phyloP scores from a whole-genome alignment of 2,888 invertebrate species.

The Brachyptera putata region DNA sequence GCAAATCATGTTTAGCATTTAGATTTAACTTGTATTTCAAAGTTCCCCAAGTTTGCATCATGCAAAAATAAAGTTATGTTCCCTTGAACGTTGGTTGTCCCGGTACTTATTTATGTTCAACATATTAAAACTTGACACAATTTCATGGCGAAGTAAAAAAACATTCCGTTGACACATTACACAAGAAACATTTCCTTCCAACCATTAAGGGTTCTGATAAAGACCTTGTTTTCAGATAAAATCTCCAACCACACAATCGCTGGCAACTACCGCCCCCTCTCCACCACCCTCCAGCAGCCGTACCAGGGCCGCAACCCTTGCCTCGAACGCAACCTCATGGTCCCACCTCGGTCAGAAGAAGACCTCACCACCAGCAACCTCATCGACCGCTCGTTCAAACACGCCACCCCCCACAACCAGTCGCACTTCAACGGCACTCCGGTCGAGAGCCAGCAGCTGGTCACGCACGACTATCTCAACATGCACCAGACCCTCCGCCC shows the following conservation, averaged over 20 bases:
- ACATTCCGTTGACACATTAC: no score
- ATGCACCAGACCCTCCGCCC: slow-evolving; percentile 47
- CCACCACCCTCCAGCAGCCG: slow-evolving; percentile 54
- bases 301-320: slow-evolving; percentile 84
- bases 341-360: slow-evolving; percentile 52
- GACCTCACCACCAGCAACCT: slow-evolving; percentile 49
- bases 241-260: slow-evolving; percentile 49
- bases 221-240: slow-evolving; percentile 45
- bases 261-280: slow-evolving; percentile 43
- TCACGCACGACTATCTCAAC: slow-evolving; percentile 50
- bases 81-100: no score
- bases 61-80: no score
- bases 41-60: no score
- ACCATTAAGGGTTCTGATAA: no score
- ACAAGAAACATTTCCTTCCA: no score
- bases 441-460: slow-evolving; percentile 48
- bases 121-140: no score
- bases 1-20: no score
- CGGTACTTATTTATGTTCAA: no score
- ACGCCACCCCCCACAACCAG: slow-evolving; percentile 24
- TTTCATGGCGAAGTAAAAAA: no score
- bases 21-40: no score
- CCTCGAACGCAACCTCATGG: slow-evolving; percentile 68
- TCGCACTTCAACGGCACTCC: slow-evolving; percentile 28
- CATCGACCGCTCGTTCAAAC: slow-evolving; percentile 38